Conservation (phyloP, 2,113 vertebrate species). For the Regulus satrapa region DNA sequence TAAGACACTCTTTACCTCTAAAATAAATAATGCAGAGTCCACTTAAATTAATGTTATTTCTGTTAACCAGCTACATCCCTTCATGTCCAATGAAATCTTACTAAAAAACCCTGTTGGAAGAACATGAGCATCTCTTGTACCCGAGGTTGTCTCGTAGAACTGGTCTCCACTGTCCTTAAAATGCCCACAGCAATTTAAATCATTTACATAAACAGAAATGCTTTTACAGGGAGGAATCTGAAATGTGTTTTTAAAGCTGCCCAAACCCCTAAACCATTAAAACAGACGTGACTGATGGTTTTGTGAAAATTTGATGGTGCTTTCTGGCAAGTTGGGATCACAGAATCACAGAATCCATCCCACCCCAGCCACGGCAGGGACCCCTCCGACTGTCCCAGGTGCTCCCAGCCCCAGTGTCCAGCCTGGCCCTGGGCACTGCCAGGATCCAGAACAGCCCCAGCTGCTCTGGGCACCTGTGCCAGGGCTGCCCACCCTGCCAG, state of each 20-base stretch:
- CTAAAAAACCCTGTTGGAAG: slow-evolving; percentile 16
- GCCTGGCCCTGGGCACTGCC: rapidly evolving
- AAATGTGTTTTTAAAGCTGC: slow-evolving; percentile 41
- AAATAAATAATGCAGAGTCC: slow-evolving; percentile 45
- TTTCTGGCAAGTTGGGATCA: background rate
- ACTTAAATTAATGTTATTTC: slow-evolving; percentile 38
- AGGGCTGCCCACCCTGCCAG: rapidly evolving
- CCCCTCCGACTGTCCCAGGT: background rate
- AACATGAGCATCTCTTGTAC: background rate
- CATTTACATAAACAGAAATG: slow-evolving; percentile 51
- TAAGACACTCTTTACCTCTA: background rate
- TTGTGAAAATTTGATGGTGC: slow-evolving; percentile 17
- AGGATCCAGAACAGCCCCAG: background rate
- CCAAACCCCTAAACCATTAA: slow-evolving; percentile 30
- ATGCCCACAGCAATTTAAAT: slow-evolving; percentile 58
- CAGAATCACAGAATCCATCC: background rate
- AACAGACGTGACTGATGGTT: slow-evolving; percentile 3
- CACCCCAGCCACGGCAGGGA: background rate
- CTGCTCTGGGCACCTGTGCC: background rate
- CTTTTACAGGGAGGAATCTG: slow-evolving; percentile 26
- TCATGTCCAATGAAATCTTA: slow-evolving; percentile 22
- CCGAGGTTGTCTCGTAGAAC: background rate
- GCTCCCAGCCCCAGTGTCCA: background rate
- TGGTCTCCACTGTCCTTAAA: slow-evolving; percentile 26
- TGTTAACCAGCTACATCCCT: slow-evolving; percentile 46